phyloP scores from a whole-genome alignment of 2,888 invertebrate species.

The Cheilosia scutellata region DNA sequence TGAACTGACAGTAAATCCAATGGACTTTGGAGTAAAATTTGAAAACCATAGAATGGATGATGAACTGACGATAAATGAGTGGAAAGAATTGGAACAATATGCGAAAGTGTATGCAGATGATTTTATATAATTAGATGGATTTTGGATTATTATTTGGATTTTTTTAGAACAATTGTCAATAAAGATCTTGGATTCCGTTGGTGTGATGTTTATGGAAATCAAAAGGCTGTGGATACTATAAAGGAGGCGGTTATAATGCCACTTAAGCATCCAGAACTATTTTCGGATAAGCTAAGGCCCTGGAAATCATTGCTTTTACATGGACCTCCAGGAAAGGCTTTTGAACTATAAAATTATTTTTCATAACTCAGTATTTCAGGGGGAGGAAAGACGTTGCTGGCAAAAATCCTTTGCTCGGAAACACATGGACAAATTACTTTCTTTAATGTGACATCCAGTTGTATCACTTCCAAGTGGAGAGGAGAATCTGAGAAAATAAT shows the following conservation, averaged over 20 bases:
- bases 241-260: constrained; percentile 95
- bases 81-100: constrained; percentile 60
- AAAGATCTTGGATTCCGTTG: constrained; percentile 89
- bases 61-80: constrained; percentile 39
- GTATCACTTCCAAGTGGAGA: constrained; percentile 97
- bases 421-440: constrained; percentile 89
- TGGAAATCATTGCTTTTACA: constrained; percentile 92
- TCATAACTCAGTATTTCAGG: constrained; percentile 83
- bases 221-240: constrained; percentile 89
- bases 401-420: constrained; percentile 94
- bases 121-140: too few relatives aligned
- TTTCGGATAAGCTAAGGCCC: constrained; percentile 88
- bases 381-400: constrained; percentile 95
- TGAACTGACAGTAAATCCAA: constrained; percentile 55
- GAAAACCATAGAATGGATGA: constrained; percentile 28
- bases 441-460: constrained; percentile 95
- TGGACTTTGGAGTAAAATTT: constrained; percentile 55
- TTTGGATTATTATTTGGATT: neutral
- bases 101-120: constrained; percentile 36
- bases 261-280: constrained; percentile 89
- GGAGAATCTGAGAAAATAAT: constrained; percentile 98
- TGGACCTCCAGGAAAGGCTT: constrained; percentile 85
- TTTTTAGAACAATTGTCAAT: constrained; percentile 54
- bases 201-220: constrained; percentile 92
- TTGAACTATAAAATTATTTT: too few relatives aligned